These are phyloP conservation scores for Homalodisca vitripennis DNA, from an alignment of 1,140 invertebrate genomes.

Conservation along the genomic window DNA sequence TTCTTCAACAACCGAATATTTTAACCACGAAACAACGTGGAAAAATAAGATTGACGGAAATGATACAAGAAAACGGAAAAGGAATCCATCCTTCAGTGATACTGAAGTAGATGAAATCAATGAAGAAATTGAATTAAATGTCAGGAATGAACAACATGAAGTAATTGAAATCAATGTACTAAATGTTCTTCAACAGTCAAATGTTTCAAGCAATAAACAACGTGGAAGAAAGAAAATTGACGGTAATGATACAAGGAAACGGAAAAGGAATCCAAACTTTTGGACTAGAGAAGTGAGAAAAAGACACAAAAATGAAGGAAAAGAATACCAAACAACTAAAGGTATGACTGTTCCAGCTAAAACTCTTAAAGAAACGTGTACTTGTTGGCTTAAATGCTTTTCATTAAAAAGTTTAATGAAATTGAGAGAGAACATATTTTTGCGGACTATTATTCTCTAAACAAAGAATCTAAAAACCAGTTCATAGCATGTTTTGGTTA, in stretches of 20 bases:
- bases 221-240: slow-evolving; percentile 5
- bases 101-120: too few relatives aligned
- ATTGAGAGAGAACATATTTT: neutral
- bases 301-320: too few relatives aligned
- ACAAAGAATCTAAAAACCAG: neutral
- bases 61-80: neutral
- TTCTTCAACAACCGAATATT: too few relatives aligned
- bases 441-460: neutral
- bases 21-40: neutral
- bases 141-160: too few relatives aligned
- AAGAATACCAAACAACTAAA: too few relatives aligned
- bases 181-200: too few relatives aligned
- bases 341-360: too few relatives aligned
- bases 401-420: neutral
- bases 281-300: neutral
- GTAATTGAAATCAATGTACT: too few relatives aligned
- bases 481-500: slow-evolving; percentile 1
- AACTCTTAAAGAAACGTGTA: too few relatives aligned
- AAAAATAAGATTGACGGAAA: slow-evolving; percentile 9
- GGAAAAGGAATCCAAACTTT: neutral
- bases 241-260: neutral
- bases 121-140: too few relatives aligned
- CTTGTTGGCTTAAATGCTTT: too few relatives aligned
- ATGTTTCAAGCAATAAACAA: neutral
- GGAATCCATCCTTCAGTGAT: neutral